phyloP scores from a whole-genome alignment of 1,140 invertebrate species.

The Plutomurus gul region DNA sequence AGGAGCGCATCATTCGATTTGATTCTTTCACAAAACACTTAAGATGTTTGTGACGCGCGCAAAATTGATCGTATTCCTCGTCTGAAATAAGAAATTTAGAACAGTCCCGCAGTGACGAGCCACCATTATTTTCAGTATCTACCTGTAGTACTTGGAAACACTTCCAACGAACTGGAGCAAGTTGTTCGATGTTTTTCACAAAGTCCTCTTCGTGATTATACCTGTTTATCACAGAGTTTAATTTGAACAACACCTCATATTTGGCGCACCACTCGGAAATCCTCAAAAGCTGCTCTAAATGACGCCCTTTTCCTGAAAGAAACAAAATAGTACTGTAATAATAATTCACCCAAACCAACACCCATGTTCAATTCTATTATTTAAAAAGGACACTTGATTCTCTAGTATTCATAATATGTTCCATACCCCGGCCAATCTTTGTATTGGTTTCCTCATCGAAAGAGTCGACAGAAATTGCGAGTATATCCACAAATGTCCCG shows the following conservation, averaged over 20 bases:
- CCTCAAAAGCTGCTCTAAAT: constrained; percentile 57
- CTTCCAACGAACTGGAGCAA: constrained; percentile 61
- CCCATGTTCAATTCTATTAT: too few species aligned
- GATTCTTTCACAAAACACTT: constrained; percentile 61
- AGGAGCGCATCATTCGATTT: constrained; percentile 62
- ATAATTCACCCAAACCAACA: too few species aligned
- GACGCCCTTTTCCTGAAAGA: constrained; percentile 56
- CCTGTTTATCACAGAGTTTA: constrained; percentile 63
- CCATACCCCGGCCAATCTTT: constrained; percentile 57
- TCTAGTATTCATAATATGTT: background rate
- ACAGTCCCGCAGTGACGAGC: constrained; percentile 59
- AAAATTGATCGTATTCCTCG: constrained; percentile 59
- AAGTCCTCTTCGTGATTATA: constrained; percentile 62
- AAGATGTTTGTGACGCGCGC: constrained; percentile 58
- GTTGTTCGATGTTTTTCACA: constrained; percentile 56
- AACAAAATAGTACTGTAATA: too few species aligned
- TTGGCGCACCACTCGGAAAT: constrained; percentile 59
- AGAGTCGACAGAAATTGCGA: constrained; percentile 60
- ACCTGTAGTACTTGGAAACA: constrained; percentile 52
- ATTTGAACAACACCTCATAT: constrained; percentile 61
- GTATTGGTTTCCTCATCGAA: constrained; percentile 59
- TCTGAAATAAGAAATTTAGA: constrained; percentile 59
- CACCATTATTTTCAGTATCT: constrained; percentile 61
- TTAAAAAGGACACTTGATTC: too few species aligned
- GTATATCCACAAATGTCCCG: constrained; percentile 58